phyloP scores from a whole-genome alignment of 2,113 vertebrate genomes.

The Meriones unguiculatus region DNA sequence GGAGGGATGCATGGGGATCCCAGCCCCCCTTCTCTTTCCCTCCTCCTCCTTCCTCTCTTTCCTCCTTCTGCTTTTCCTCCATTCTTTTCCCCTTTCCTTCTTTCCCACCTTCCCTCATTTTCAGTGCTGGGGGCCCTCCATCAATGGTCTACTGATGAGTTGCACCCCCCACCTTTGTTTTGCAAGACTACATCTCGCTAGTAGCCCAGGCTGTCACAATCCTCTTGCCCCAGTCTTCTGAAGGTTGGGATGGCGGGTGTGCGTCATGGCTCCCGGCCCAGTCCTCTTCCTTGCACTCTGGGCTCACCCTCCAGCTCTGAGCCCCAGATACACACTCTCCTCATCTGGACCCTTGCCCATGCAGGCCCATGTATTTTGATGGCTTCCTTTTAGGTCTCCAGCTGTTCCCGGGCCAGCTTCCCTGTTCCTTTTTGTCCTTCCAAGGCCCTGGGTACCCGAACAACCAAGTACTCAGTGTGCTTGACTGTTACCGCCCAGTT shows the following conservation, averaged over 20 bases:
- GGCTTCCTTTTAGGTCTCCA: not conserved
- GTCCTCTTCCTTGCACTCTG: not conserved
- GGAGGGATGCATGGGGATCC: not conserved
- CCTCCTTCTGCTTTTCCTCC: too few relatives aligned
- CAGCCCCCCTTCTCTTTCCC: not conserved
- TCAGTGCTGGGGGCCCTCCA: not conserved
- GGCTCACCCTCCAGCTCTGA: not conserved
- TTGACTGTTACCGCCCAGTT: constrained; percentile 26
- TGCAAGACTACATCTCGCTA: not conserved
- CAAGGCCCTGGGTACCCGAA: not conserved
- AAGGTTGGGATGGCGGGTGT: not conserved
- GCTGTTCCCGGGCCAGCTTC: not conserved
- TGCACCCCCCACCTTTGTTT: not conserved
- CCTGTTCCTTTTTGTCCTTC: not conserved
- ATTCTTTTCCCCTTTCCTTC: not conserved
- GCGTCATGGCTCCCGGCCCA: not conserved
- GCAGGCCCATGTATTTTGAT: not conserved
- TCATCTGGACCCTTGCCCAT: not conserved
- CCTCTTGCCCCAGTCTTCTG: not conserved
- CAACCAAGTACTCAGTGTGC: constrained; percentile 30
- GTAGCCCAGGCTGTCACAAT: not conserved
- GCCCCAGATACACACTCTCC: not conserved
- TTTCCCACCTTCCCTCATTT: not conserved
- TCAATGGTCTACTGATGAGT: not conserved
- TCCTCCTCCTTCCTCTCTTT: not conserved